These are phyloP conservation scores for Oophaga pumilio DNA, from an alignment of 2,113 vertebrate species.

Conservation along the genomic window DNA sequence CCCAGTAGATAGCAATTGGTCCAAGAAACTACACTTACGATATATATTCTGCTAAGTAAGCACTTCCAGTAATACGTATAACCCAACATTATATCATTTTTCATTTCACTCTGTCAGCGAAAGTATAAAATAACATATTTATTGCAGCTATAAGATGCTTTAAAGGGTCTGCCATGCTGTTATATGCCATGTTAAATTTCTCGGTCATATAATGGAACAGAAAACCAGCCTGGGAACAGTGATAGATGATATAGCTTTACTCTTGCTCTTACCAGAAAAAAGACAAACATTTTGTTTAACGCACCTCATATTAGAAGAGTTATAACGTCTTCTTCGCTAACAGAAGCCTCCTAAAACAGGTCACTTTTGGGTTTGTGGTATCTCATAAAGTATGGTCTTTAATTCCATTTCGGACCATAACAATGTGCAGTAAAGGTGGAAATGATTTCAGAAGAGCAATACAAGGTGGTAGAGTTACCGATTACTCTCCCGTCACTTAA, in stretches of 20 bases:
- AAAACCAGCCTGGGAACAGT: background rate
- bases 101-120: conserved; percentile 12
- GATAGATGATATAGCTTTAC: conserved; percentile 22
- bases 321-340: background rate
- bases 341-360: conserved; percentile 13
- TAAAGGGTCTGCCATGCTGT: conserved; percentile 26
- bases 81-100: background rate
- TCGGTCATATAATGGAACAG: background rate
- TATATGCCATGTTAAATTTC: conserved; percentile 22
- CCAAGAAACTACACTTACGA: background rate
- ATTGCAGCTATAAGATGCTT: background rate
- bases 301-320: conserved; percentile 24
- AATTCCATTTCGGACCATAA: conserved; percentile 14
- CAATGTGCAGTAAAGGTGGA: conserved; percentile 25
- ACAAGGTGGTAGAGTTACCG: background rate
- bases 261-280: conserved; percentile 22
- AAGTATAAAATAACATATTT: conserved; percentile 39
- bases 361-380: conserved; percentile 6
- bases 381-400: conserved; percentile 29
- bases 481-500: background rate
- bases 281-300: conserved; percentile 23
- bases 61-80: conserved; percentile 14
- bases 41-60: conserved; percentile 26
- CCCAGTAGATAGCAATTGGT: conserved; percentile 9
- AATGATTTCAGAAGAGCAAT: conserved; percentile 24